Percentiles rank a stretch among this genome's conserved stretches.
Conservation (phyloP, 2,888 invertebrate genomes). For the Caradrina clavipalpis region DNA sequence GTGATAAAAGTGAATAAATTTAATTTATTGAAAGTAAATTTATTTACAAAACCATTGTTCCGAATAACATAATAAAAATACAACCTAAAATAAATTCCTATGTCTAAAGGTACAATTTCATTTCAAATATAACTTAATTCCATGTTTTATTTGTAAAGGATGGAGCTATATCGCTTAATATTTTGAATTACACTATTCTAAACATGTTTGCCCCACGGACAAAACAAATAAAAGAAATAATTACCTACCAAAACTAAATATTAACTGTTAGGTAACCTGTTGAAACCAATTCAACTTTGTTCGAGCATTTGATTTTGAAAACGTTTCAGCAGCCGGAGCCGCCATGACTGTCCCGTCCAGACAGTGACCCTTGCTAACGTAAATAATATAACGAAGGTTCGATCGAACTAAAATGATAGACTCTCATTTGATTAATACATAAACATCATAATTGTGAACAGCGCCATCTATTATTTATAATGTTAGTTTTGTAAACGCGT, state of each 20-base stretch:
- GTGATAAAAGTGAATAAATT: too few species aligned
- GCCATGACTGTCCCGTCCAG: conserved; percentile 28
- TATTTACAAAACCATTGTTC: too few species aligned
- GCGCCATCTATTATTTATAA: conserved; percentile 75
- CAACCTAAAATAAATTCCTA: too few species aligned
- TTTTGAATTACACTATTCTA: not conserved
- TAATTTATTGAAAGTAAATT: too few species aligned
- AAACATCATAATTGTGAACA: conserved; percentile 37
- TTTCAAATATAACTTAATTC: too few species aligned
- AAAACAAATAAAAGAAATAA: not conserved
- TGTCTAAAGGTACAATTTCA: too few species aligned
- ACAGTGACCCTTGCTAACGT: conserved; percentile 30
- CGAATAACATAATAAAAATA: too few species aligned
- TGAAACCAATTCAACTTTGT: conserved; percentile 20
- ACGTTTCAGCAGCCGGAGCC: conserved; percentile 1
- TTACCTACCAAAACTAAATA: conserved; percentile 1
- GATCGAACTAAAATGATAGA: conserved; percentile 41
- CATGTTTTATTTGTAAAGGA: too few species aligned
- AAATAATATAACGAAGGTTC: conserved; percentile 35
- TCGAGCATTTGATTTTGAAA: not conserved
- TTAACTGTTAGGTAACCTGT: conserved; percentile 19
- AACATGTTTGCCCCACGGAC: not conserved
- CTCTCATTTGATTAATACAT: conserved; percentile 19
- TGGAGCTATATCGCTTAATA: too few species aligned
- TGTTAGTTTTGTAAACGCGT: conserved; percentile 20